Evolutionary conservation across 2,797 vertebrate species (phyloP).

Genomic region (Psittacula derbiana): DNA sequence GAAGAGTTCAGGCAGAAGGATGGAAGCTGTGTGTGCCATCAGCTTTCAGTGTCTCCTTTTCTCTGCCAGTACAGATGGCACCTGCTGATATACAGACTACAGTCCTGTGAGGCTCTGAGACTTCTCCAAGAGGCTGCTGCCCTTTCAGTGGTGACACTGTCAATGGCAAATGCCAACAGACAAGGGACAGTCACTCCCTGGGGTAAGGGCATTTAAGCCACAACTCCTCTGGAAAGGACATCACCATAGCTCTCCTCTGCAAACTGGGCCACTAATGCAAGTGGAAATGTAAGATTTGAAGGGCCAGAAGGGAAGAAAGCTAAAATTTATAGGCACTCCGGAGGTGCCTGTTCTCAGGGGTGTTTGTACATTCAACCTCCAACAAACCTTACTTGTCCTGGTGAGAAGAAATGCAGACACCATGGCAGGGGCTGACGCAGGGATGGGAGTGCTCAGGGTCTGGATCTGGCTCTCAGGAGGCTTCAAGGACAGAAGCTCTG

Average conservation of each 20-base stretch:
- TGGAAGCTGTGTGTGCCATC: not conserved
- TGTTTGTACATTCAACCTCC: not conserved
- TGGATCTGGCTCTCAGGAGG: not conserved
- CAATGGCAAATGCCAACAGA: not conserved
- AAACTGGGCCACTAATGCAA: not conserved
- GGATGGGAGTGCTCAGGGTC: not conserved
- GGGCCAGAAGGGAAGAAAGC: not conserved
- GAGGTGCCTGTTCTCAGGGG: not conserved
- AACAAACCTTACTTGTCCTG: not conserved
- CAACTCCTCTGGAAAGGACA: not conserved
- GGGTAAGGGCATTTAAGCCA: not conserved
- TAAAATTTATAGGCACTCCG: not conserved
- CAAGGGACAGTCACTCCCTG: not conserved
- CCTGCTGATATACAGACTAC: fast-evolving
- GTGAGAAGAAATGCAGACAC: not conserved
- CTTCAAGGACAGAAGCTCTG: not conserved
- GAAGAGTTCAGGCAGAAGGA: not conserved
- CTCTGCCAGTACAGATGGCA: not conserved
- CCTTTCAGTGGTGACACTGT: not conserved
- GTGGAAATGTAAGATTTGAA: not conserved
- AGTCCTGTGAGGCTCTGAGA: not conserved
- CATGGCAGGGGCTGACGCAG: not conserved
- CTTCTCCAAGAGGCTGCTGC: not conserved
- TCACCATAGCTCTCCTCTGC: not conserved
- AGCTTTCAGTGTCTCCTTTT: not conserved